Evolutionary conservation across 2,797 vertebrate genomes (phyloP).

Genomic region (Rhinella marina): DNA sequence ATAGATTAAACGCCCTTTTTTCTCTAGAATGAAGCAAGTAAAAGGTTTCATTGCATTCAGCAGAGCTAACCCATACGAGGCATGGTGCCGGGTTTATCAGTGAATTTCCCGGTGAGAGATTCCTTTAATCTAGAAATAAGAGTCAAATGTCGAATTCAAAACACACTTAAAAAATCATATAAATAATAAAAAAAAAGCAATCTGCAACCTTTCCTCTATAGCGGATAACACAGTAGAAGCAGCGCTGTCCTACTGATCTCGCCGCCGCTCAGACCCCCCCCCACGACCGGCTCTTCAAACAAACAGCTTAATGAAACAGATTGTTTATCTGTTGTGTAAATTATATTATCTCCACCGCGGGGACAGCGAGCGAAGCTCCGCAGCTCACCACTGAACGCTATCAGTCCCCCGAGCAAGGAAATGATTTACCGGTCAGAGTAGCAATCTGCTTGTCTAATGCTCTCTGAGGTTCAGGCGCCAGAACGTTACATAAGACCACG

Average conservation of each 20-base stretch:
- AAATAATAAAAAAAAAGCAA: no score
- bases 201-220: not conserved
- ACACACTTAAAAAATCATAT: no score
- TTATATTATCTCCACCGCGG: constrained; percentile 14
- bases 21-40: no score
- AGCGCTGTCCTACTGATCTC: not conserved
- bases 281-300: not conserved
- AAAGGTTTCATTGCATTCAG: no score
- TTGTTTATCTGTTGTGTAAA: constrained; percentile 43
- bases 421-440: constrained; percentile 35
- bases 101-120: no score
- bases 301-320: constrained; percentile 39
- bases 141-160: no score
- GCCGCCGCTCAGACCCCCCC: not conserved
- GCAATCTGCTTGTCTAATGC: constrained; percentile 38
- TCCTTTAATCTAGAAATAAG: no score
- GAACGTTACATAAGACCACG: not conserved
- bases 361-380: not conserved
- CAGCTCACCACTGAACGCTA: not conserved
- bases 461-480: not conserved
- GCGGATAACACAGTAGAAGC: not conserved
- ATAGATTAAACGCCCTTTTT: no score
- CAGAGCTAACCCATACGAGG: no score
- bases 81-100: no score
- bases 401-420: constrained; percentile 24